These are phyloP conservation scores for Brachypalpus laphriformis DNA, from an alignment of 2,888 invertebrate species.

Conservation along the genomic window DNA sequence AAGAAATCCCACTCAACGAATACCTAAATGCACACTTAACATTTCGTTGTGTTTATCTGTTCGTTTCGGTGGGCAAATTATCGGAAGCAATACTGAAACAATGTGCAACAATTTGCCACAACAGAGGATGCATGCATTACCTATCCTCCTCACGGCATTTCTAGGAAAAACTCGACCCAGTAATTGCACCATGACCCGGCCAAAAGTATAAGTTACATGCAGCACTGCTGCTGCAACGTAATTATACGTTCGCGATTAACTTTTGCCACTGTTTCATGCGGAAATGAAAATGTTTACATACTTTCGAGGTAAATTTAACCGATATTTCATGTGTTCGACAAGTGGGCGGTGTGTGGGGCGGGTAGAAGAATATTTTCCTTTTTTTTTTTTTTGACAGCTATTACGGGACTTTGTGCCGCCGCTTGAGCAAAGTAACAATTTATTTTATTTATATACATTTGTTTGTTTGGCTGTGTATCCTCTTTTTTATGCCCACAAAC, in stretches of 20 bases:
- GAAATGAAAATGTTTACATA: constrained; percentile 74
- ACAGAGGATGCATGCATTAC: not conserved
- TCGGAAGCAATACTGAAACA: constrained; percentile 44
- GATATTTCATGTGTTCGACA: constrained; percentile 73
- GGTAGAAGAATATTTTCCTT: not conserved
- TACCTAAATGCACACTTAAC: constrained; percentile 35
- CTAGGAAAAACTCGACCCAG: constrained; percentile 61
- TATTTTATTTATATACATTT: constrained; percentile 39
- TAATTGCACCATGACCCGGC: constrained; percentile 58
- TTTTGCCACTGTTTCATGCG: constrained; percentile 74
- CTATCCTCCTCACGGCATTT: constrained; percentile 53
- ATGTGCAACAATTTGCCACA: constrained; percentile 44
- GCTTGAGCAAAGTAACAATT: constrained; percentile 37
- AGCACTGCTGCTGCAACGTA: constrained; percentile 57
- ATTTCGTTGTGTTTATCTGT: constrained; percentile 35
- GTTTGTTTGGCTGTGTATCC: constrained; percentile 43
- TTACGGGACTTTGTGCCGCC: constrained; percentile 64
- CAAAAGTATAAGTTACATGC: constrained; percentile 61
- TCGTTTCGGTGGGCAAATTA: constrained; percentile 40
- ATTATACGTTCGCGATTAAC: constrained; percentile 71
- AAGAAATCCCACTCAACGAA: constrained; percentile 19
- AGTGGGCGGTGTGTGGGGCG: constrained; percentile 10
- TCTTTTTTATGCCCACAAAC: constrained; percentile 13
- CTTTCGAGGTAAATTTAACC: constrained; percentile 70
- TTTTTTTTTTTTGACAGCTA: constrained; percentile 56